Conservation (phyloP, 1,140 invertebrate genomes). For the Rhynchophorus ferrugineus region DNA sequence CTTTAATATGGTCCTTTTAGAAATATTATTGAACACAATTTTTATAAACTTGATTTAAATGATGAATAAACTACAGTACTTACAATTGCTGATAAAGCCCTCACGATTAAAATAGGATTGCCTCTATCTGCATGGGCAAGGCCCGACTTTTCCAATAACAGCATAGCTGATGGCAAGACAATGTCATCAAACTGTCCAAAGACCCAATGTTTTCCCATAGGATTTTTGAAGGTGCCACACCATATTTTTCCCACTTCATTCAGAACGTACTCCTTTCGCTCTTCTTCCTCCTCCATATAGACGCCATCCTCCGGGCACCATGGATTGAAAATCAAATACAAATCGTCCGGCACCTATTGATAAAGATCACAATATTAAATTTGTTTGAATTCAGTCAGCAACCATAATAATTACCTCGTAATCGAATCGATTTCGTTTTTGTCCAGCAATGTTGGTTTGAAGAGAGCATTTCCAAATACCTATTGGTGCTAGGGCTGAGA, state of each 20-base stretch:
- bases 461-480: constrained; percentile 61
- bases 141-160: constrained; percentile 53
- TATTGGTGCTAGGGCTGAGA: constrained; percentile 53
- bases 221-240: constrained; percentile 58
- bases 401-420: constrained; percentile 39
- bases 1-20: too few relatives aligned
- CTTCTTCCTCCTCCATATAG: constrained; percentile 56
- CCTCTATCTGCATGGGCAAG: constrained; percentile 55
- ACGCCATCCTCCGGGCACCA: constrained; percentile 62
- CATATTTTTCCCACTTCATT: constrained; percentile 73
- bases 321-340: constrained; percentile 75
- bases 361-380: constrained; percentile 1
- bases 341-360: constrained; percentile 43
- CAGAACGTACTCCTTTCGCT: constrained; percentile 61
- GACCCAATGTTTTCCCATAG: constrained; percentile 63
- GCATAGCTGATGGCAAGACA: constrained; percentile 55
- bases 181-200: constrained; percentile 68
- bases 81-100: constrained; percentile 65
- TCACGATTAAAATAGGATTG: constrained; percentile 58
- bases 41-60: too few relatives aligned
- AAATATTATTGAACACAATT: background rate
- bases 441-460: constrained; percentile 49
- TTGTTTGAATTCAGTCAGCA: background rate
- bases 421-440: constrained; percentile 46
- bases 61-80: too few relatives aligned